A percentile compares a stretch with the other conserved stretches of the same genome.
Conservation (phyloP, 2,888 invertebrate genomes). For the Drosophila formosana region DNA sequence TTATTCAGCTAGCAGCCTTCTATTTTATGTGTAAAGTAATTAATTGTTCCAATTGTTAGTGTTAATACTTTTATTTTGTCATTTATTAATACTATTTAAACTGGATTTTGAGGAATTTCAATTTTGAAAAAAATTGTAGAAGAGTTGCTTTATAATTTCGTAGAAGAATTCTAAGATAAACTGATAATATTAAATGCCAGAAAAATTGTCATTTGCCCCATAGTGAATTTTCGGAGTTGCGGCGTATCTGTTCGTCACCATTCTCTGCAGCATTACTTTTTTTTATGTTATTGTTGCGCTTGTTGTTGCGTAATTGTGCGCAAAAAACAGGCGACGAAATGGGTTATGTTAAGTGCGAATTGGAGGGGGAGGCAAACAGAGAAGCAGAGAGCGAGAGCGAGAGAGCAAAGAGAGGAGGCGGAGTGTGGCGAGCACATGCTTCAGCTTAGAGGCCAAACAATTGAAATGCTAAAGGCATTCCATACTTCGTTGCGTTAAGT, state of each 20-base stretch:
- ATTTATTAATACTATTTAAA: too few species aligned
- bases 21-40: too few species aligned
- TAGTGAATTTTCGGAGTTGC: background rate
- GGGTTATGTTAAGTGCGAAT: conserved; percentile 47
- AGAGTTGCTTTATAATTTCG: too few species aligned
- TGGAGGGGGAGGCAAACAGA: background rate
- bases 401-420: background rate
- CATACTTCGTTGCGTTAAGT: conserved; percentile 42
- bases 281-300: conserved; percentile 48
- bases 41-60: too few species aligned
- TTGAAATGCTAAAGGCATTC: conserved; percentile 54
- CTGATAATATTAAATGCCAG: too few species aligned
- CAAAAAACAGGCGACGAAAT: conserved; percentile 63
- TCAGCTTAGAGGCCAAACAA: conserved; percentile 46
- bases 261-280: background rate
- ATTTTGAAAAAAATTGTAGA: too few species aligned
- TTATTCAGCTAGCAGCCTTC: too few species aligned
- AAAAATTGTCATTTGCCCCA: too few species aligned
- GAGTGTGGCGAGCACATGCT: conserved; percentile 21
- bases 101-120: too few species aligned
- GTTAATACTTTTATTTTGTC: too few species aligned
- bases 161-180: too few species aligned
- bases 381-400: background rate
- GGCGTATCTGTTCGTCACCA: conserved; percentile 17
- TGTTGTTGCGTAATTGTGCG: conserved; percentile 79